A percentile compares a stretch with the other conserved stretches of the same genome.
Evolutionary conservation across 2,113 vertebrate genomes (phyloP).

Genomic region (Brienomyrus longianalis): DNA sequence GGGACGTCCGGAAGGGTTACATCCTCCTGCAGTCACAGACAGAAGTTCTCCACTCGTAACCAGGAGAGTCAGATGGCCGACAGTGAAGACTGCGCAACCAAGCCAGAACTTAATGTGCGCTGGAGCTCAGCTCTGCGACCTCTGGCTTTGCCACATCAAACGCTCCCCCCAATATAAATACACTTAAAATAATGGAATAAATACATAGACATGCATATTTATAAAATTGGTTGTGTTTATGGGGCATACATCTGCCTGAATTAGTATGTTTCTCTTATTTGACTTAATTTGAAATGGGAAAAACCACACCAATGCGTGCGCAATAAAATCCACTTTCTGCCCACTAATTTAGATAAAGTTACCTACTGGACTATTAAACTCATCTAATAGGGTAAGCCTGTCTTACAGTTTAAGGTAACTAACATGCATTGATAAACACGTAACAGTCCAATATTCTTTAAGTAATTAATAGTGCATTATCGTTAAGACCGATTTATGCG

Average conservation of each 20-base stretch:
- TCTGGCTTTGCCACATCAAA: not conserved
- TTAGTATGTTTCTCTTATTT: not conserved
- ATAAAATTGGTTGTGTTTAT: not conserved
- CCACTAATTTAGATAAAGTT: not conserved
- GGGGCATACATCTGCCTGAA: not conserved
- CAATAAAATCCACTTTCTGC: not conserved
- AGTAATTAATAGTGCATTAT: too few relatives aligned
- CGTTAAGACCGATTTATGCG: not conserved
- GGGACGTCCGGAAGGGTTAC: constrained; percentile 82
- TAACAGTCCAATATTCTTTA: too few relatives aligned
- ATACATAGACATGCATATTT: not conserved
- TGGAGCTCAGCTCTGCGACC: not conserved
- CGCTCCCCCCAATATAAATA: not conserved
- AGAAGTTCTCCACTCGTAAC: not conserved
- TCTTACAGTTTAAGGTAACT: not conserved
- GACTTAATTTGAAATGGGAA: not conserved
- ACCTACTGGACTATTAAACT: not conserved
- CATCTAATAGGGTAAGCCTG: not conserved
- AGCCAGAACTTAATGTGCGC: not conserved
- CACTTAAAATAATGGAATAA: not conserved
- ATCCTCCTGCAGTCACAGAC: constrained; percentile 55
- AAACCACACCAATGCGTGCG: not conserved
- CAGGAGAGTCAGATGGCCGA: not conserved
- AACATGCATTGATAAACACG: not conserved
- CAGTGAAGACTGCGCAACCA: not conserved